Percentiles rank a stretch among this genome's conserved stretches.
Evolutionary conservation across 2,797 vertebrate genomes (phyloP).

Genomic region (Hybognathus amarus): DNA sequence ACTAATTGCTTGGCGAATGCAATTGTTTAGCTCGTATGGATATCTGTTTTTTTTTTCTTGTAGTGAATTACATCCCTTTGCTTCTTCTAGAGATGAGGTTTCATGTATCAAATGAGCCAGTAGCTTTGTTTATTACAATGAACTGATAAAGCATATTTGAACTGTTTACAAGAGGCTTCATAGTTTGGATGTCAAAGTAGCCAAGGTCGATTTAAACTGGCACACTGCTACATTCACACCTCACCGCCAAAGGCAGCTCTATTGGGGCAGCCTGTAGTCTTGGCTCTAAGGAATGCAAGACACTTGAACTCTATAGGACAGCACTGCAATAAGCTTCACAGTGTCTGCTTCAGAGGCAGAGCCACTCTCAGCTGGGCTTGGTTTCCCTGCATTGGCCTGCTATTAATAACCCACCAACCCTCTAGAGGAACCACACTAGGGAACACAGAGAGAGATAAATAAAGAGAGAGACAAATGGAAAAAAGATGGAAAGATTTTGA

Average conservation of each 20-base stretch:
- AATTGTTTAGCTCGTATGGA: conserved; percentile 34
- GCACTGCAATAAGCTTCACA: conserved; percentile 63
- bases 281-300: conserved; percentile 62
- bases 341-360: conserved; percentile 48
- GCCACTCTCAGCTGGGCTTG: conserved; percentile 48
- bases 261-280: conserved; percentile 62
- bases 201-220: conserved; percentile 40
- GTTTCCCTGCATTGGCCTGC: conserved; percentile 57
- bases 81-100: conserved; percentile 24
- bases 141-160: conserved; percentile 7
- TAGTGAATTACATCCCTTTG: conserved; percentile 3
- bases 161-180: not conserved
- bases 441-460: conserved; percentile 46
- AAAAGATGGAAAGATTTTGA: conserved; percentile 16
- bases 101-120: conserved; percentile 32
- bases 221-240: conserved; percentile 70
- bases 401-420: conserved; percentile 69
- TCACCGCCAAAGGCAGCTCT: conserved; percentile 69
- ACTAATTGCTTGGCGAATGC: conserved; percentile 48
- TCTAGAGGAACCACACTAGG: conserved; percentile 60
- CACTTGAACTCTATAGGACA: conserved; percentile 60
- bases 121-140: not conserved
- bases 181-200: not conserved
- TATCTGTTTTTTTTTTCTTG: not conserved
- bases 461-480: conserved; percentile 42